phyloP scores from a whole-genome alignment of 2,113 vertebrate species.

The Hyaena hyaena region DNA sequence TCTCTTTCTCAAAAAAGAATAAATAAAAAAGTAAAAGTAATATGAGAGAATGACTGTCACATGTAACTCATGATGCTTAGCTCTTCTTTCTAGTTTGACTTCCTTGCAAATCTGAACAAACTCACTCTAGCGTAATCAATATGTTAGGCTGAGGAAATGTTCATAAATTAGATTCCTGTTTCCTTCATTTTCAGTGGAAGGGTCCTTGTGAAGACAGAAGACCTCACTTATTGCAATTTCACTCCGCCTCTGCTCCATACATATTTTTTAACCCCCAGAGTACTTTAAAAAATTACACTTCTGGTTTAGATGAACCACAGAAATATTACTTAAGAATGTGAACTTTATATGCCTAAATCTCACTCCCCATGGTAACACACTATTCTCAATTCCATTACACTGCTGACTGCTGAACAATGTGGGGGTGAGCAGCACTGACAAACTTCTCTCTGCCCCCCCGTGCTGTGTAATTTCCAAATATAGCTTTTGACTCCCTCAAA shows the following conservation, averaged over 20 bases:
- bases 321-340: neutral
- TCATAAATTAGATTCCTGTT: neutral
- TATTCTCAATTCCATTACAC: neutral
- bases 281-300: neutral
- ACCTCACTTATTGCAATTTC: neutral
- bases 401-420: neutral
- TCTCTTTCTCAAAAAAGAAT: no score
- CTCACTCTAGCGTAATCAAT: no score
- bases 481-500: neutral
- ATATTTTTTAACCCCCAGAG: neutral
- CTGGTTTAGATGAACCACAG: neutral
- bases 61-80: neutral
- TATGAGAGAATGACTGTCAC: neutral
- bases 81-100: neutral
- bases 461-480: neutral
- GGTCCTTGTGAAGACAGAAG: neutral
- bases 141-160: neutral
- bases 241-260: no score
- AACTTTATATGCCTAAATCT: neutral
- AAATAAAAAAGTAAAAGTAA: neutral
- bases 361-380: neutral
- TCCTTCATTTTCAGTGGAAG: neutral
- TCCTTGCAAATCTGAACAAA: neutral
- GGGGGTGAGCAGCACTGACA: neutral
- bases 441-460: neutral